Evolutionary conservation across 2,888 invertebrate species (phyloP), one percentile per base, ranked within the genome.

Genomic region (Boloria euphrosyne): DNA sequence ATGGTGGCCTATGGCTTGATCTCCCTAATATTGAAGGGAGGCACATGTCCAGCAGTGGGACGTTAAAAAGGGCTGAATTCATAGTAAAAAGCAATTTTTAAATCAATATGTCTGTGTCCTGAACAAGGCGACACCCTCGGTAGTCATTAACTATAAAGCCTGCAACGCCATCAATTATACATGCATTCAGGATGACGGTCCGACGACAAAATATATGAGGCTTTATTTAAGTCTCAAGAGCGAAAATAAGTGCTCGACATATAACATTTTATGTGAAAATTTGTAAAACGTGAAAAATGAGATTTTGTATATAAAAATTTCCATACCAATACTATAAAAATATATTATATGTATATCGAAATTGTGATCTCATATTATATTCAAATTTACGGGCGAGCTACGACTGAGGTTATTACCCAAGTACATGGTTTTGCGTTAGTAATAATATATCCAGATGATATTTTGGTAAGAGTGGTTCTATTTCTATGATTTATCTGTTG

Each of bases 301-400:
- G 7, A 13, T 3, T 31, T n/a, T 16, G 4, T 31, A 31, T 16
- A 17, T 17, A 4, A 10, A 55, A 55, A 14, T 4, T 55, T 4
- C 44, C 22, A 55, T 13, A 10, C n/a, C 22, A 7, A n/a, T 55
- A 18, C 3, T 3, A 7, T 6, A 55, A 18, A 44, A 5, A 13
- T 18, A 44, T 3, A 17, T 7, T 18, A 43, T 44, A 22, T 46
- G 57, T 10, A 44, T 22, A 22, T 57, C 57, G 22, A 46, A 57
- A 57, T n/a, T 44, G 2, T 46, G 22, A 46, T 46, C 44, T 57
- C n/a, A 57, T 53, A 31, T 16, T 53, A 53, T 46, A 57, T 57
- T 57, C 57, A 57, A 57, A 57, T 46, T 46, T 57, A 57, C 46
- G 22, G 22, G 18, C 44, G n/a, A 44, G 44, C 44, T 55, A 22